Evolutionary conservation across 2,888 invertebrate species (phyloP).

Genomic region (Silvanus unidentatus): DNA sequence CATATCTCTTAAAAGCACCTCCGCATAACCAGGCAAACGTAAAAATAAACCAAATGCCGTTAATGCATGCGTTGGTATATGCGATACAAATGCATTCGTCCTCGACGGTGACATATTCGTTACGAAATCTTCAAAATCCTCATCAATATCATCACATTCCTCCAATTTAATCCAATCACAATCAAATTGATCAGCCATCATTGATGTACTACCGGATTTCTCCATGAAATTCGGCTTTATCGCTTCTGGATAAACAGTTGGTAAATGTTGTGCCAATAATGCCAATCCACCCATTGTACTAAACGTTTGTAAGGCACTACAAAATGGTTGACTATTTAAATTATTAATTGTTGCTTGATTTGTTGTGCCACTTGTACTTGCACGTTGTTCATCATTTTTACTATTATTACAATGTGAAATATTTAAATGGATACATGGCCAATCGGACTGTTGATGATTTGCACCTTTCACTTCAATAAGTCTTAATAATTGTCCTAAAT

Average conservation of each 20-base stretch:
- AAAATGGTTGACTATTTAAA: conserved; percentile 31
- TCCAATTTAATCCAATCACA: conserved; percentile 50
- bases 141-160: conserved; percentile 57
- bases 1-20: conserved; percentile 77
- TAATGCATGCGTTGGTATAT: conserved; percentile 83
- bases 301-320: conserved; percentile 73
- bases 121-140: conserved; percentile 55
- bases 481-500: conserved; percentile 41
- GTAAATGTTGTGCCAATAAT: conserved; percentile 80
- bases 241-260: conserved; percentile 81
- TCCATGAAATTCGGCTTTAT: conserved; percentile 42
- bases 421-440: conserved; percentile 44
- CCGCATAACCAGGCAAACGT: conserved; percentile 84
- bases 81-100: conserved; percentile 50
- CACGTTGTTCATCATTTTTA: too few species aligned
- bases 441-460: conserved; percentile 31
- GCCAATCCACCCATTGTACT: conserved; percentile 84
- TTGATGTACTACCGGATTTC: conserved; percentile 49
- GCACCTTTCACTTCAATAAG: conserved; percentile 39
- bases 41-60: conserved; percentile 87
- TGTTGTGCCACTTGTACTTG: too few species aligned
- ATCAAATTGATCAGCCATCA: conserved; percentile 48
- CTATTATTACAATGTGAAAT: conserved; percentile 36
- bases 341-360: neutral
- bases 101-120: conserved; percentile 50